Percentiles rank a stretch among this genome's conserved stretches.
These are phyloP conservation scores for Hemicordylus capensis DNA, from an alignment of 2,113 vertebrate species.

Conservation along the genomic window DNA sequence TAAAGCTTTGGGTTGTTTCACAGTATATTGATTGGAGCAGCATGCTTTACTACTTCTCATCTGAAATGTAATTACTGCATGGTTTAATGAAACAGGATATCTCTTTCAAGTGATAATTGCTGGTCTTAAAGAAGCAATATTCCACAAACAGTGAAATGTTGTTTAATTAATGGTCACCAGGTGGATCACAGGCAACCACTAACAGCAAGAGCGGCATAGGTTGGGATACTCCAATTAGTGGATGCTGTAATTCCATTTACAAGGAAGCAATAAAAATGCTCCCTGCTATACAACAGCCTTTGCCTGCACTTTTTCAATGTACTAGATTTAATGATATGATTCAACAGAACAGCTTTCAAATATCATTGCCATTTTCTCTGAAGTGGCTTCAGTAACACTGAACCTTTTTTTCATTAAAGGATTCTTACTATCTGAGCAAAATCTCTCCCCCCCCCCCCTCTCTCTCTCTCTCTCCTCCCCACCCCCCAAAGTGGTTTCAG, in stretches of 20 bases:
- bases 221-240: neutral
- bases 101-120: neutral
- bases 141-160: neutral
- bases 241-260: neutral
- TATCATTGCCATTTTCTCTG: neutral
- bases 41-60: conserved; percentile 1
- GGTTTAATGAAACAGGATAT: neutral
- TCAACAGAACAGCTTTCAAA: neutral
- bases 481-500: neutral
- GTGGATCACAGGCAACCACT: neutral
- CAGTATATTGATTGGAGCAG: conserved; percentile 8
- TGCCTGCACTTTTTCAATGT: neutral
- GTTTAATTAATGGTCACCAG: neutral
- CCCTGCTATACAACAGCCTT: neutral
- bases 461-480: no score
- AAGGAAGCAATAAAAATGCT: neutral
- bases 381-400: neutral
- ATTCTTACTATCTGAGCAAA: neutral
- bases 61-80: neutral
- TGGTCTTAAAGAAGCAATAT: conserved; percentile 11
- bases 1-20: neutral
- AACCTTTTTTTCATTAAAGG: neutral
- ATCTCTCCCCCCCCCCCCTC: no score
- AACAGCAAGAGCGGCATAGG: neutral
- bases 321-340: neutral